Evolutionary conservation across 1,140 invertebrate species (phyloP).

Genomic region (Drosophila watanabei): DNA sequence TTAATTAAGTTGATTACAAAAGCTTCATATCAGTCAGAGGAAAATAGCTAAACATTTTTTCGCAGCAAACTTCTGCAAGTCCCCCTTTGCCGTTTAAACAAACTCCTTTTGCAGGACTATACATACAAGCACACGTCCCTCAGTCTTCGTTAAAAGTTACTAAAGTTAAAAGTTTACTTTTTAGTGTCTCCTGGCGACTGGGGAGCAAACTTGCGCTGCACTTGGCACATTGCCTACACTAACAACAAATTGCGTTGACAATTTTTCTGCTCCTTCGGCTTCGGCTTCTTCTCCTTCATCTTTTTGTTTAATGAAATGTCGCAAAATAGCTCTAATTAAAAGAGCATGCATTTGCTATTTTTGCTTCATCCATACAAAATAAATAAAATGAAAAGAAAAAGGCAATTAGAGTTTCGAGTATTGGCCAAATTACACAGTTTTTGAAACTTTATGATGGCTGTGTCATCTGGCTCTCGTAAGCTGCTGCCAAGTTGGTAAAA

Average conservation of each 20-base stretch:
- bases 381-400: slow-evolving; percentile 20
- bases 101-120: slow-evolving; percentile 30
- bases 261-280: slow-evolving; percentile 18
- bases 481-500: slow-evolving; percentile 39
- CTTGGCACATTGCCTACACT: slow-evolving; percentile 70
- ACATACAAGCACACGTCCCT: slow-evolving; percentile 16
- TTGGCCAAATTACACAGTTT: slow-evolving; percentile 37
- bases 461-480: slow-evolving; percentile 61
- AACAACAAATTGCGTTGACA: slow-evolving; percentile 42
- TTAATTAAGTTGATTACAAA: slow-evolving; percentile 79
- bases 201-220: slow-evolving; percentile 38
- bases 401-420: slow-evolving; percentile 39
- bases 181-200: slow-evolving; percentile 28
- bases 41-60: slow-evolving; percentile 69
- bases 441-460: slow-evolving; percentile 63
- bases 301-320: slow-evolving; percentile 51
- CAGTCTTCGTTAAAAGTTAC: slow-evolving; percentile 74
- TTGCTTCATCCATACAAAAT: not conserved
- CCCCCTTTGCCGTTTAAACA: slow-evolving; percentile 33
- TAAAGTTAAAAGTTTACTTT: slow-evolving; percentile 61
- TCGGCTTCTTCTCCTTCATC: not conserved
- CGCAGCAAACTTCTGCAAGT: slow-evolving; percentile 54
- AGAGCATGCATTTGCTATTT: slow-evolving; percentile 49
- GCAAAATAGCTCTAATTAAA: slow-evolving; percentile 80
- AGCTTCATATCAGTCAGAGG: slow-evolving; percentile 51